Conservation (phyloP, 2,113 vertebrate species). For the Phycodurus eques region DNA sequence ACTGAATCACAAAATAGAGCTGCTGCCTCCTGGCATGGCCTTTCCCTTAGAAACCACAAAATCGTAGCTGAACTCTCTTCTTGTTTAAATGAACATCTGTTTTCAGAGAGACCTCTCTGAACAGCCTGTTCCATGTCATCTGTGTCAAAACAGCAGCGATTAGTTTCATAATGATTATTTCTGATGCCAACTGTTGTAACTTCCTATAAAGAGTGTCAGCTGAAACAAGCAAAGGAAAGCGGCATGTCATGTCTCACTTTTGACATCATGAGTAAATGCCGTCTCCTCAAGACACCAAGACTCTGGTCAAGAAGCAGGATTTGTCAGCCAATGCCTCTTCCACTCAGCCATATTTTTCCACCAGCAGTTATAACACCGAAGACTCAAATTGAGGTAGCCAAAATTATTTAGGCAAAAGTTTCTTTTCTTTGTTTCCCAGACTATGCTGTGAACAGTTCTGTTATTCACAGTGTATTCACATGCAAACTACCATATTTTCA, state of each 20-base stretch:
- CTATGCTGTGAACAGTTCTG: neutral
- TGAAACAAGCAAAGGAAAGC: constrained; percentile 12
- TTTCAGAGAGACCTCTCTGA: constrained; percentile 9
- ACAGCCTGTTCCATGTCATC: constrained; percentile 35
- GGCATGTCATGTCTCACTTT: constrained; percentile 23
- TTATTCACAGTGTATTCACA: neutral
- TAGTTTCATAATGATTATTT: constrained; percentile 18
- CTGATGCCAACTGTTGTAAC: constrained; percentile 35
- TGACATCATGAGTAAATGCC: constrained; percentile 24
- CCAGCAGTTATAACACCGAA: neutral
- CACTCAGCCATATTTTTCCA: neutral
- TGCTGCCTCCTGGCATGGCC: constrained; percentile 1
- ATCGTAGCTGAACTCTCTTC: constrained; percentile 14
- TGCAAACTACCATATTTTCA: neutral
- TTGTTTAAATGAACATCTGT: constrained; percentile 30
- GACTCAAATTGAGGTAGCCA: neutral
- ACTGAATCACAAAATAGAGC: constrained; percentile 21
- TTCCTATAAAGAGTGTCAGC: constrained; percentile 2
- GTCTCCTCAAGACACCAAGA: neutral
- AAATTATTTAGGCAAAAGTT: neutral
- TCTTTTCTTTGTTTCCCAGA: constrained; percentile 2
- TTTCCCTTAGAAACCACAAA: constrained; percentile 4
- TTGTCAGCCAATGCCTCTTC: constrained; percentile 24
- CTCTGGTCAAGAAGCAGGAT: constrained; percentile 18
- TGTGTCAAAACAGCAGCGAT: constrained; percentile 14